Conservation (phyloP, 2,113 vertebrate species). For the Petroica traversi region DNA sequence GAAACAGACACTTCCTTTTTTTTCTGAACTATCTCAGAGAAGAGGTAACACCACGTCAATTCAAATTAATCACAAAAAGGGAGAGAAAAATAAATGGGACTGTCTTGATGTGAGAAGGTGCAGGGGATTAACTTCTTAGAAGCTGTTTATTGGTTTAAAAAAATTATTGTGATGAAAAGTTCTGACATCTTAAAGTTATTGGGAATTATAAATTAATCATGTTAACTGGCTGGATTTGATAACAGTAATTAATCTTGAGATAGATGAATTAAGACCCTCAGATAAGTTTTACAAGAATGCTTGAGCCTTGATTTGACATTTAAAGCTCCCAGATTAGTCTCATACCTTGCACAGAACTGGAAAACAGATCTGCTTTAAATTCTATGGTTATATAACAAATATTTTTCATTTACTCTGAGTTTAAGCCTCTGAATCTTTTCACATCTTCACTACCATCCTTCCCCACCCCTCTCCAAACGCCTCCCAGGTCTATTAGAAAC, state of each 20-base stretch:
- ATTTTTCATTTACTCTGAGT: not conserved
- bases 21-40: not conserved
- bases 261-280: not conserved
- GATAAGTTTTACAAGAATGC: not conserved
- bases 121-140: not conserved
- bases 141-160: not conserved
- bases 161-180: not conserved
- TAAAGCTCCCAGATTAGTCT: not conserved
- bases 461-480: fast-evolving
- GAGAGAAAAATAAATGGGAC: not conserved
- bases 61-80: not conserved
- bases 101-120: not conserved
- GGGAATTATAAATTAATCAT: not conserved
- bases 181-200: not conserved
- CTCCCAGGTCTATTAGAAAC: not conserved
- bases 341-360: not conserved
- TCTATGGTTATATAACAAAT: not conserved
- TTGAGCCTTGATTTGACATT: not conserved
- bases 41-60: not conserved
- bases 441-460: not conserved
- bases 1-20: not conserved
- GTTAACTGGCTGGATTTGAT: not conserved
- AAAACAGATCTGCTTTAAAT: not conserved
- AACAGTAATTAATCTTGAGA: not conserved
- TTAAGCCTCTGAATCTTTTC: not conserved